Evolutionary conservation across 2,797 vertebrate genomes (phyloP).

Genomic region (Clarias fuscus): DNA sequence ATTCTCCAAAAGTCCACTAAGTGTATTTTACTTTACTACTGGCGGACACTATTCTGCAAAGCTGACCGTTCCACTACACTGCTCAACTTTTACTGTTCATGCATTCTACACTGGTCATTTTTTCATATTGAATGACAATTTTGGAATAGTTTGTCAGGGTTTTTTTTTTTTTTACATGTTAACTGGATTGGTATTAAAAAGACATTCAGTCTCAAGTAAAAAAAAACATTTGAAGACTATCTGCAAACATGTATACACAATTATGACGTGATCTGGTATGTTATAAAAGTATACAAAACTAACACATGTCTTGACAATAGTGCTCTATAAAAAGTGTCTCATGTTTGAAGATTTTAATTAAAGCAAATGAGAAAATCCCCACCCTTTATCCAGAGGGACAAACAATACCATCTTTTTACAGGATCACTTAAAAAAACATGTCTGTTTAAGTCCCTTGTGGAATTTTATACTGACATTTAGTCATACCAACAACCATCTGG

Average conservation of each 20-base stretch:
- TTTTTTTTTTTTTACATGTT: constrained; percentile 26
- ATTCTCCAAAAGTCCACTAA: too few species aligned
- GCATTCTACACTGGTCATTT: not conserved
- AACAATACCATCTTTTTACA: constrained; percentile 76
- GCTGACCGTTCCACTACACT: too few species aligned
- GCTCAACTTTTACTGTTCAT: not conserved
- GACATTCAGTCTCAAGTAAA: constrained; percentile 16
- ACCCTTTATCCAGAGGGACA: constrained; percentile 70
- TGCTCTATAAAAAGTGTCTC: constrained; percentile 65
- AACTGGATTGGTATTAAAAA: constrained; percentile 38
- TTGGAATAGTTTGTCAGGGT: constrained; percentile 7
- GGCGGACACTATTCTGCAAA: too few species aligned
- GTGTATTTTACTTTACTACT: too few species aligned
- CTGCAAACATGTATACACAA: constrained; percentile 47
- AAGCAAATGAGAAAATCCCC: constrained; percentile 73
- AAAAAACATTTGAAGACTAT: constrained; percentile 23
- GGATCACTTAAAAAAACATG: constrained; percentile 74
- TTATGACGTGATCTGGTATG: constrained; percentile 47
- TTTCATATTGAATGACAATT: constrained; percentile 16
- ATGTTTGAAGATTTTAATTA: constrained; percentile 78
- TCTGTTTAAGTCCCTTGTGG: constrained; percentile 70
- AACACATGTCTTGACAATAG: constrained; percentile 67
- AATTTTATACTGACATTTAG: constrained; percentile 74
- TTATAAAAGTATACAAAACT: constrained; percentile 63
- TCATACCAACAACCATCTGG: constrained; percentile 77